Base-by-base conservation (phyloP, 2,888 invertebrate species). In the Zygogramma bicolorata region DNA sequence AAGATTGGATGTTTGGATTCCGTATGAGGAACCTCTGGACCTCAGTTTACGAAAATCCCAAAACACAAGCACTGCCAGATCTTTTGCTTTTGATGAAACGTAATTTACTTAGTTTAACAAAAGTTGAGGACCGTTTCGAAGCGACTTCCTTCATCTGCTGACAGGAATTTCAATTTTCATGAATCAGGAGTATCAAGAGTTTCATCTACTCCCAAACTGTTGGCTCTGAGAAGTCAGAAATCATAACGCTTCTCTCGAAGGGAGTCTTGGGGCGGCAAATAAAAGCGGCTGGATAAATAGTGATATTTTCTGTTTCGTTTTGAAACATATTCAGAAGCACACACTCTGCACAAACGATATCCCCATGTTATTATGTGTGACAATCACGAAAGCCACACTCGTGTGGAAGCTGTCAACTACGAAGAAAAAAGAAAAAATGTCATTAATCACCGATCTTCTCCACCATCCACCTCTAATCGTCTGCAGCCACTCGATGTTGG, bases 121-220 rank as follows among this genome's bases (percentile, higher is more conserved):
- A 79, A 81, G 49, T 59, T 79, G 31, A 73, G 75, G 58, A 65
- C 42, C 29, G 58, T 59, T n/a, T 59, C 60, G 31, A 65, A 40
- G 27, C 65, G 59, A 72, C 63, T 61, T 71, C 60, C 65, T 40
- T 65, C 63, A 69, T 2, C 58, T 76, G 61, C 75, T 6, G 75
- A 76, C 40, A 65, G 73, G 10, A 81, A 80, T n/a, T 75, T 66
- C 6, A 82, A 81, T 61, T 71, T 75, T 38, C 76, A 80, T 29
- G 80, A 82, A 65, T 70, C 80, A n/a, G 78, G 79, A 1, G 71
- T 81, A 4, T 75, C 80, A 13, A 78, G 79, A 27, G 81, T 81
- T 20, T 31, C 75, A n/a, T 70, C 65, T 53, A 74, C 80, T n/a
- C 77, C 75, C 25, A 81, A 80, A 68, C 59, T 82, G 3, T 69